A percentile compares a stretch with the other conserved stretches of the same genome.
Conservation (phyloP, 2,113 vertebrate genomes). For the Sitta europaea region DNA sequence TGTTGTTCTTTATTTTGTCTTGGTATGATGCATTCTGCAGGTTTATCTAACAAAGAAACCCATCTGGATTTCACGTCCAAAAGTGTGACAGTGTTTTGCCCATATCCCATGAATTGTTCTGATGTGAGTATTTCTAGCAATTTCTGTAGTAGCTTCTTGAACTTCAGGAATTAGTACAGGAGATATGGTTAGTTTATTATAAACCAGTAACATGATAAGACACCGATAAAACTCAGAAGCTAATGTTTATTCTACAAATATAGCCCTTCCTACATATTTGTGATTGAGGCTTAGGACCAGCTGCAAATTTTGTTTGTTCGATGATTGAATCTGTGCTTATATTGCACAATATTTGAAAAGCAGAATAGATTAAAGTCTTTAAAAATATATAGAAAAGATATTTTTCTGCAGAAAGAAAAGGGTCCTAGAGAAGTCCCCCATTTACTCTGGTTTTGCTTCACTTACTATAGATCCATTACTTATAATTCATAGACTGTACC, state of each 20-base stretch:
- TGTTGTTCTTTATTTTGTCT: background rate
- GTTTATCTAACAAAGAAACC: background rate
- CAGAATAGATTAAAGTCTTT: background rate
- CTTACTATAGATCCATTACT: background rate
- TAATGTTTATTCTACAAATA: background rate
- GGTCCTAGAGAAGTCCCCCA: background rate
- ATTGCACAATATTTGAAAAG: background rate
- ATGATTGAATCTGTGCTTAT: background rate
- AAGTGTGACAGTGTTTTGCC: background rate
- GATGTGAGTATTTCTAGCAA: background rate
- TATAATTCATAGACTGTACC: background rate
- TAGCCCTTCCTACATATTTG: background rate
- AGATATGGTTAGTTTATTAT: background rate
- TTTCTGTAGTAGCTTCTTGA: background rate
- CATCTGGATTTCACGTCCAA: background rate
- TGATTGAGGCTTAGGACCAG: background rate
- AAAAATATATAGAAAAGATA: background rate
- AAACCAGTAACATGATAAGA: background rate
- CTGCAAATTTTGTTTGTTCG: background rate
- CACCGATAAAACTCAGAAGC: background rate
- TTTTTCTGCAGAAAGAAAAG: background rate
- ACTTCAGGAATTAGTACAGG: background rate
- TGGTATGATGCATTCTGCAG: background rate
- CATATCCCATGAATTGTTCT: rapidly evolving
- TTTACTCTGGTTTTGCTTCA: background rate